Percentiles rank a stretch among this genome's conserved stretches.
These are phyloP conservation scores for Prinia subflava DNA, from an alignment of 2,113 vertebrate genomes.

Conservation along the genomic window DNA sequence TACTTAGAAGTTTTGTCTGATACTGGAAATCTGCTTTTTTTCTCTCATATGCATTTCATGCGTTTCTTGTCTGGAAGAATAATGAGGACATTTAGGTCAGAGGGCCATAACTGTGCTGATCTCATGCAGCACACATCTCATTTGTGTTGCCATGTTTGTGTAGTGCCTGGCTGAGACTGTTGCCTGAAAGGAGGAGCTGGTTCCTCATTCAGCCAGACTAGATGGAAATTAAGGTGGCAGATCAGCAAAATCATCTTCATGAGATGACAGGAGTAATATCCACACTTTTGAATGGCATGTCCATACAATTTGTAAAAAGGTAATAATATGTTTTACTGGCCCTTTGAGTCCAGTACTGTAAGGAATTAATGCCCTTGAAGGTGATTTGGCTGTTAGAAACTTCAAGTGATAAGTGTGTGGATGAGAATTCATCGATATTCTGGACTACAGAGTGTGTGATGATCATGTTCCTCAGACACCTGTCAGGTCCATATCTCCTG, in stretches of 20 bases:
- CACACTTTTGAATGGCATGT: not conserved
- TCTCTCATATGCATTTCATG: not conserved
- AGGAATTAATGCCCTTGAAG: not conserved
- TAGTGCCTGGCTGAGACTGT: not conserved
- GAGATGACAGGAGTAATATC: not conserved
- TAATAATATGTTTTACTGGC: not conserved
- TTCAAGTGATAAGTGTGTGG: not conserved
- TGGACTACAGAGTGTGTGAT: not conserved
- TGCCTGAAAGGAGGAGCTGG: not conserved
- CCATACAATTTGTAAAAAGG: not conserved
- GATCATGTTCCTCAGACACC: accelerated
- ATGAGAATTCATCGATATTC: not conserved
- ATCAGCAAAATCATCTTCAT: not conserved
- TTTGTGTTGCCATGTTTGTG: not conserved
- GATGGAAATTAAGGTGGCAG: not conserved
- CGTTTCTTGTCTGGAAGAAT: not conserved
- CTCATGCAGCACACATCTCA: not conserved
- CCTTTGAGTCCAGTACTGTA: not conserved
- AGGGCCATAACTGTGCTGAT: not conserved
- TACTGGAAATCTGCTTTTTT: not conserved
- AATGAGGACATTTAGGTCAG: not conserved
- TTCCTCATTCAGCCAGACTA: not conserved
- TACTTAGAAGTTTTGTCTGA: not conserved
- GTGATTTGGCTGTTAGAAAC: not conserved
- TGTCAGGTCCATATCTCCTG: not conserved